phyloP scores from a whole-genome alignment of 2,797 vertebrate species.

The Chrysocyon brachyurus region DNA sequence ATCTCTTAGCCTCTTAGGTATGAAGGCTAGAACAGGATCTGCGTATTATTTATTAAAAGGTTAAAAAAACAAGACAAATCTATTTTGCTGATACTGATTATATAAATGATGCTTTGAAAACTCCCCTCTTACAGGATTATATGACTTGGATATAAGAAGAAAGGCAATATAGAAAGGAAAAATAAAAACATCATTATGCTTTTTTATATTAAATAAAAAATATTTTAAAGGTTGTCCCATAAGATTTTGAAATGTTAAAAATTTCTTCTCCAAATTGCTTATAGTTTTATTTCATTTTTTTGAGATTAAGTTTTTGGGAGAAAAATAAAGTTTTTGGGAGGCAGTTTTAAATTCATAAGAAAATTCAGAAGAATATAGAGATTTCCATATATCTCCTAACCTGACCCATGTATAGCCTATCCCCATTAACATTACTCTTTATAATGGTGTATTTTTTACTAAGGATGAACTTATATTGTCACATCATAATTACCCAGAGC shows the following conservation, averaged over 20 bases:
- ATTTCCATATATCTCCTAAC: not conserved
- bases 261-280: not conserved
- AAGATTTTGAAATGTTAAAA: not conserved
- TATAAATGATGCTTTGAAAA: constrained; percentile 1
- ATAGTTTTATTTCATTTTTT: not conserved
- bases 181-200: not conserved
- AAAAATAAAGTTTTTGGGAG: too few relatives aligned
- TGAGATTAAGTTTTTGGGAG: not conserved
- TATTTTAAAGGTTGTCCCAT: not conserved
- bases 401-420: not conserved
- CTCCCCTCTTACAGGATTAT: not conserved
- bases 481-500: not conserved
- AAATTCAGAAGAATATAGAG: not conserved
- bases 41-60: not conserved
- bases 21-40: not conserved
- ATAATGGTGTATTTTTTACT: not conserved
- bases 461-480: not conserved
- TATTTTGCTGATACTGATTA: constrained; percentile 14
- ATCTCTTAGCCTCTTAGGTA: not conserved
- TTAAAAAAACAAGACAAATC: not conserved
- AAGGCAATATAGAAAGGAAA: not conserved
- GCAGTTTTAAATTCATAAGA: not conserved
- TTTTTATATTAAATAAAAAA: not conserved
- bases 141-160: not conserved
- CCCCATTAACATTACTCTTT: not conserved